Evolutionary conservation across 2,797 vertebrate species (phyloP).

Genomic region (Etheostoma nigrum): DNA sequence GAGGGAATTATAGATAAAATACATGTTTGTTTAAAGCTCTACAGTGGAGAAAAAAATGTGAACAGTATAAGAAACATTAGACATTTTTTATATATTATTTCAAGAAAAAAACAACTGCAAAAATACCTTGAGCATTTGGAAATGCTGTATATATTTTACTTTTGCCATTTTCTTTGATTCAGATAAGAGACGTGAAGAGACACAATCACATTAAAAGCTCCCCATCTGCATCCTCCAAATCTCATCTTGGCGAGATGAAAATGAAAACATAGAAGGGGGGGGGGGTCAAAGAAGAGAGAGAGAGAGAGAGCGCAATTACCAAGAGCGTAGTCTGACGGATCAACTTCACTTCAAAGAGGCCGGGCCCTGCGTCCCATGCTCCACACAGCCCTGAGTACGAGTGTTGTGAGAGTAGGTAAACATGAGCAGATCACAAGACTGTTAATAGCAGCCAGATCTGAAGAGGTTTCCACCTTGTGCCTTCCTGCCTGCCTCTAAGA

Average conservation of each 20-base stretch:
- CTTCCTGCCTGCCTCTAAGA: slow-evolving; percentile 78
- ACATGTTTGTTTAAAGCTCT: slow-evolving; percentile 61
- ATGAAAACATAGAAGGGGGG: slow-evolving; percentile 5
- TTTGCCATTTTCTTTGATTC: slow-evolving; percentile 44
- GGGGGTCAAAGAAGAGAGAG: slow-evolving; percentile 25
- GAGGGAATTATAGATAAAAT: slow-evolving; percentile 67
- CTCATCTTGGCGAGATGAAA: slow-evolving; percentile 58
- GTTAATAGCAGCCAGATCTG: slow-evolving; percentile 86
- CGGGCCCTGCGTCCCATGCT: slow-evolving; percentile 73
- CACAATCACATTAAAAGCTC: slow-evolving; percentile 65
- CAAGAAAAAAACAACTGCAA: neutral
- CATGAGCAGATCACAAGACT: slow-evolving; percentile 85
- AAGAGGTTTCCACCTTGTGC: slow-evolving; percentile 85
- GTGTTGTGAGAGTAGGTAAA: slow-evolving; percentile 85
- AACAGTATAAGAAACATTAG: slow-evolving; percentile 1
- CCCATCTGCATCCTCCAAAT: slow-evolving; percentile 70
- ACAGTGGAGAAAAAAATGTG: slow-evolving; percentile 29
- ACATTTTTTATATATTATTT: too few relatives aligned
- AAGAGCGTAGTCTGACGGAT: slow-evolving; percentile 84
- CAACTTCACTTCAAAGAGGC: slow-evolving; percentile 87
- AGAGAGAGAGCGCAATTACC: slow-evolving; percentile 79
- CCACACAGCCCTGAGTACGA: slow-evolving; percentile 77
- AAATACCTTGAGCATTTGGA: neutral
- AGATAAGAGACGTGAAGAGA: slow-evolving; percentile 61
- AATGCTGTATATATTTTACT: slow-evolving; percentile 20